Evolutionary conservation across 2,797 vertebrate species (phyloP).

Genomic region (Gephyroberyx darwinii): DNA sequence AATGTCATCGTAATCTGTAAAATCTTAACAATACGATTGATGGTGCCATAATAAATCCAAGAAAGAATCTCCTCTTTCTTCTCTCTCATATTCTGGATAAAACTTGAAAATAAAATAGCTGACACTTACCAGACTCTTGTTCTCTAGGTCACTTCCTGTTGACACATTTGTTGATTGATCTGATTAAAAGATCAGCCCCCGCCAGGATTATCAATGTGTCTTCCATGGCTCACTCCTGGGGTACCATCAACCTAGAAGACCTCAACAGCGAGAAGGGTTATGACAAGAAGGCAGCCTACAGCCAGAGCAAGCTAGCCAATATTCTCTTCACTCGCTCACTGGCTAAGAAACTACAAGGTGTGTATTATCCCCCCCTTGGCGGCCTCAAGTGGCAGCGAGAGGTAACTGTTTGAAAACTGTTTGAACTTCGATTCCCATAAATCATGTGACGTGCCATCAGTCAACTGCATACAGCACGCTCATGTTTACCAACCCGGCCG

Average conservation of each 20-base stretch:
- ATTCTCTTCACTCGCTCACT: constrained; percentile 89
- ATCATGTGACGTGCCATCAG: no score
- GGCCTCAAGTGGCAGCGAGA: no score
- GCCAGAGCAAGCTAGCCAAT: constrained; percentile 93
- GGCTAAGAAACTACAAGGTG: constrained; percentile 87
- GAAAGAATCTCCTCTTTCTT: no score
- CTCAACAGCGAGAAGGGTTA: constrained; percentile 91
- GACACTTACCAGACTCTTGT: not conserved
- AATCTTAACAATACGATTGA: no score
- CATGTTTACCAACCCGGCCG: no score
- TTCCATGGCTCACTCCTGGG: constrained; percentile 85
- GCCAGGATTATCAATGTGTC: constrained; percentile 88
- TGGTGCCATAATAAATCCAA: no score
- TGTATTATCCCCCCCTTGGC: not conserved
- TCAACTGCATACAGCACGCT: no score
- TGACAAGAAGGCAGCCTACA: constrained; percentile 81
- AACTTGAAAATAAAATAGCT: no score
- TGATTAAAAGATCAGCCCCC: constrained; percentile 81
- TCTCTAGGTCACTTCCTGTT: constrained; percentile 91
- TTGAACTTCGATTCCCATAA: no score
- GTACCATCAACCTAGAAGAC: constrained; percentile 89
- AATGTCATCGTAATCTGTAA: no score
- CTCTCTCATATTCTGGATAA: no score
- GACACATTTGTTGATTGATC: constrained; percentile 82
- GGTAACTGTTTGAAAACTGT: no score